Base-by-base conservation (phyloP, 2,113 vertebrate genomes). In the Gopherus evgoodei region DNA sequence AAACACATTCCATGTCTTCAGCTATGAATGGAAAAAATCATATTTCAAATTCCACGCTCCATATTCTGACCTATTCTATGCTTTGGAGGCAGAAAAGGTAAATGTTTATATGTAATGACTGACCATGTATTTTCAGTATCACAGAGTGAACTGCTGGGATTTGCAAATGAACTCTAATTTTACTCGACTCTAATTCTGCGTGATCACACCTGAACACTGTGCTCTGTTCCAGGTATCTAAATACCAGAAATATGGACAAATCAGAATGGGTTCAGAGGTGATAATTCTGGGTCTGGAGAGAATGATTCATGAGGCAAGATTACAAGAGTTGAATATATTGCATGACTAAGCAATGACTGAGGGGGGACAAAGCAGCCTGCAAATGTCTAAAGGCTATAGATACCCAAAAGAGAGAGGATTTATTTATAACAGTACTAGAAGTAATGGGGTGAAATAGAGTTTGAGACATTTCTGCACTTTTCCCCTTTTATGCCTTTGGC, bases 61-160 rank as follows among this genome's bases (percentile, higher is more conserved):
- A 0, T 87, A 84, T 96, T 98, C 98, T 0, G 96, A 97, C 1
- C 90, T 99, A 53, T 97, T 98, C 22, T 99, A 98, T 0, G 97
- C 98, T 1, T 84, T 99, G 97, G 92, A 99, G 94, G 93, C 97
- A 1, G 98, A 97, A 83, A 94, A 98, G 98, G 99, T 99, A 96
- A 98, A 93, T 3, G 10, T 4, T 29, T 6, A 3, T 0, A 72
- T 1, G 0, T 75, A 53, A 75, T 6, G 0, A 4, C 19, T 0
- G 42, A 13, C 54, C 38, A 35, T 1, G 0, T 17, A 49, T 84
- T 38, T 62, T 10, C 0, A 2, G 24, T 0, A 11, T 2, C 50
- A 12, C 57, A 3, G 42, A 78, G 24, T 42, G 42, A 78, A 78
- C 75, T 29, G 22, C 75, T 47, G n/a, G n/a, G 75, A 78, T 78